These are phyloP conservation scores for Aphelocoma californica DNA, from an alignment of 2,797 vertebrate genomes.

Conservation along the genomic window DNA sequence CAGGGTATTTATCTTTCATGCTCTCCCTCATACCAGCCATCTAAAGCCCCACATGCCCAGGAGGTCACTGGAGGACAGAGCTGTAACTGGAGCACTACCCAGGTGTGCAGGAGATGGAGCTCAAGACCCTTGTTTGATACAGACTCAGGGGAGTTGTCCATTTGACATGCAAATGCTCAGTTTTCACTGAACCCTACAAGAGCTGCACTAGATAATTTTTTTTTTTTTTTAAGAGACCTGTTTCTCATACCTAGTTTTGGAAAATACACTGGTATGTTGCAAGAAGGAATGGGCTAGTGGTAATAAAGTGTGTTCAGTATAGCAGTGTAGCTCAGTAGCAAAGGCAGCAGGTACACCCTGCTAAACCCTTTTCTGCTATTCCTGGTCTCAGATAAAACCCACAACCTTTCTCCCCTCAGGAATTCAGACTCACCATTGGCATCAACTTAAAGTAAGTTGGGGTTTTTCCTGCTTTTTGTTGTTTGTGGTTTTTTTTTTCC, in stretches of 20 bases:
- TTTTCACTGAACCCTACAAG: not conserved
- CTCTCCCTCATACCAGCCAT: fast-evolving
- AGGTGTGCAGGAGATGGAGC: not conserved
- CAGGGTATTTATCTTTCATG: not conserved
- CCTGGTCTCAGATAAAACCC: not conserved
- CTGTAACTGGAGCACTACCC: not conserved
- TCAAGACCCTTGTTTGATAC: not conserved
- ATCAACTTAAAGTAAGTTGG: not conserved
- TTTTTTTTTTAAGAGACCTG: not conserved
- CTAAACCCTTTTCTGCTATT: not conserved
- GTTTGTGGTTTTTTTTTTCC: not conserved
- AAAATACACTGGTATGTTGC: not conserved
- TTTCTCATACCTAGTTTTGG: not conserved
- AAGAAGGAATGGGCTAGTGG: not conserved
- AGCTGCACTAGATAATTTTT: not conserved
- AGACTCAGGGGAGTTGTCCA: not conserved
- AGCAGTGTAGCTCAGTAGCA: not conserved
- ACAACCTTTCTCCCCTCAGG: not conserved
- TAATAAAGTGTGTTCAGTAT: fast-evolving
- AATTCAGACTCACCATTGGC: not conserved
- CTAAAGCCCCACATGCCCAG: not conserved
- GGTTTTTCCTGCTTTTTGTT: not conserved
- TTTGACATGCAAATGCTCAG: not conserved
- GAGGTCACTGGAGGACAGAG: not conserved
- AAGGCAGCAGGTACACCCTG: not conserved